Evolutionary conservation across 2,888 invertebrate genomes (phyloP).

Genomic region (Drosophila formosana): DNA sequence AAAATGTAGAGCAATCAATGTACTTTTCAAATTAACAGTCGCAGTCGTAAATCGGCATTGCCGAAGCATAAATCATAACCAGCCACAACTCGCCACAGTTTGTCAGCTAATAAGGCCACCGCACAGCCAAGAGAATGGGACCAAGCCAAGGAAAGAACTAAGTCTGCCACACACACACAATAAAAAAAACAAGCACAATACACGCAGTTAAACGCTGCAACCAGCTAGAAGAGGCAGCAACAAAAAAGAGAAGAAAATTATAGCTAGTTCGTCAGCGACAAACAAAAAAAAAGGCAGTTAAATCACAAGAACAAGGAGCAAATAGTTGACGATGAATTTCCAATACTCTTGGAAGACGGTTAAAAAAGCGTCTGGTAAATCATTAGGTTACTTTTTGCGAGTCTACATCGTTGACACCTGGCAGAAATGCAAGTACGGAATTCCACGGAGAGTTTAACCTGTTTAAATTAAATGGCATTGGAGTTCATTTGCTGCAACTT

Average conservation of each 20-base stretch:
- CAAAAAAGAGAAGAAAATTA: not conserved
- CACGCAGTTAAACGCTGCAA: constrained; percentile 20
- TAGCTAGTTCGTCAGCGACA: not conserved
- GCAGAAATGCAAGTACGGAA: not conserved
- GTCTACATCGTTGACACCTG: not conserved
- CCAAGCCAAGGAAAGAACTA: constrained; percentile 24
- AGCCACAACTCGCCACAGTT: constrained; percentile 34
- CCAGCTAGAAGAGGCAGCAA: not conserved
- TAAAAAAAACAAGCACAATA: constrained; percentile 33
- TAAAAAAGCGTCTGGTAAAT: not conserved
- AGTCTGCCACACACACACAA: constrained; percentile 12
- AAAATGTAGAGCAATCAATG: constrained; percentile 53
- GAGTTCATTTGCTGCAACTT: not conserved
- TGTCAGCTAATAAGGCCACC: constrained; percentile 43
- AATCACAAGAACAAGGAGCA: constrained; percentile 3
- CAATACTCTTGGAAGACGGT: not conserved
- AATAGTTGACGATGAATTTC: not conserved
- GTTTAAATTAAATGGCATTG: not conserved
- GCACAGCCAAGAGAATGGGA: not conserved
- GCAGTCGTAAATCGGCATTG: constrained; percentile 35
- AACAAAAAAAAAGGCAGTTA: constrained; percentile 6
- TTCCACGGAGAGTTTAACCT: not conserved
- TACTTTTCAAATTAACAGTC: constrained; percentile 37
- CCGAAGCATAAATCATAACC: constrained; percentile 50
- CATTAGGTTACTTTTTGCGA: constrained; percentile 1